Percentiles rank a stretch among this genome's conserved stretches.
These are phyloP conservation scores for Leuciscus idus DNA, from an alignment of 2,113 vertebrate species.

Conservation along the genomic window DNA sequence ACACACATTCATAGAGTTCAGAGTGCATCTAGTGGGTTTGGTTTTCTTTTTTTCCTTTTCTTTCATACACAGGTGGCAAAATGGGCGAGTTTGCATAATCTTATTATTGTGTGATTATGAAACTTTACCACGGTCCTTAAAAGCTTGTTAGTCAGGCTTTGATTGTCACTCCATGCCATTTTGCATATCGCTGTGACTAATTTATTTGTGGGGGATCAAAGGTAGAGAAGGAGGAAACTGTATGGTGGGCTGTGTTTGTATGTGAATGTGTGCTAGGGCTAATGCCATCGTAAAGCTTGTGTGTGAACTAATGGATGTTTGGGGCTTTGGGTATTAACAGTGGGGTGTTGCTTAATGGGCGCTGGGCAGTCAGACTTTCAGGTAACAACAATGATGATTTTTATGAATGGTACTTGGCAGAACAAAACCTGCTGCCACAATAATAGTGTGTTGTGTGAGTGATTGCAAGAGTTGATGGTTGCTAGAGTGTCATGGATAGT, in stretches of 20 bases:
- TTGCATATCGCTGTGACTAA: constrained; percentile 78
- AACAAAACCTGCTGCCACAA: background rate
- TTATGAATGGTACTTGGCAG: background rate
- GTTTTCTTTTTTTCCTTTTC: background rate
- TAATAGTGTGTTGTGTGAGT: background rate
- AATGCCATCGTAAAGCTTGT: constrained; percentile 46
- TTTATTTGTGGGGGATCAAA: constrained; percentile 75
- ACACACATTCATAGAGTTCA: constrained; percentile 37
- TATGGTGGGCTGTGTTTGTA: constrained; percentile 54
- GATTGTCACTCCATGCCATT: constrained; percentile 77
- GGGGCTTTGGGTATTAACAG: constrained; percentile 42
- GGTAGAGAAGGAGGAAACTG: constrained; percentile 56
- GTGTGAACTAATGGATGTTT: constrained; percentile 47
- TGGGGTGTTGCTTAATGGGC: constrained; percentile 47
- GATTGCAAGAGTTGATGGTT: background rate
- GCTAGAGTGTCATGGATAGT: background rate
- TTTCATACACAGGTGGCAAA: constrained; percentile 54
- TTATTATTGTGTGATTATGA: constrained; percentile 77
- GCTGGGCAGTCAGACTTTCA: constrained; percentile 37
- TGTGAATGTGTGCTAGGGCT: constrained; percentile 19
- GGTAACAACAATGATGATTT: background rate
- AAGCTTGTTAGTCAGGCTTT: constrained; percentile 82
- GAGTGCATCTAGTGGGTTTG: constrained; percentile 27
- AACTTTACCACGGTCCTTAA: constrained; percentile 77
- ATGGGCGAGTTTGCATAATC: constrained; percentile 69